phyloP scores from a whole-genome alignment of 2,888 invertebrate species.

The Ectemnius lituratus region DNA sequence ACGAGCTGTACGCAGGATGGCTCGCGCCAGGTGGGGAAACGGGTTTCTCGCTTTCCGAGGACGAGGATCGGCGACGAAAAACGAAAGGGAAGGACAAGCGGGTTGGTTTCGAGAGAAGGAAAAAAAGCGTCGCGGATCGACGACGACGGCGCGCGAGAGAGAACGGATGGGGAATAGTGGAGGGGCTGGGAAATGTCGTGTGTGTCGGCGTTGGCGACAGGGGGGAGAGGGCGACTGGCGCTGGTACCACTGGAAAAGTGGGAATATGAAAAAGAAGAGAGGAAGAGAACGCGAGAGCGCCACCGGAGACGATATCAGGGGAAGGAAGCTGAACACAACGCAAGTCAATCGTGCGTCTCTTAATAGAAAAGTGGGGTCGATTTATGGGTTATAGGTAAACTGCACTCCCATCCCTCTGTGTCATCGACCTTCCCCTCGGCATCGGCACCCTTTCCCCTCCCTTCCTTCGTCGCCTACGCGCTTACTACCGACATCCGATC shows the following conservation, averaged over 20 bases:
- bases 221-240: constrained; percentile 13
- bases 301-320: constrained; percentile 50
- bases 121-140: constrained; percentile 2
- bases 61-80: constrained; percentile 18
- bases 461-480: constrained; percentile 40
- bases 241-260: constrained; percentile 7
- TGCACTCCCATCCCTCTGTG: constrained; percentile 64
- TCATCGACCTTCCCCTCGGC: constrained; percentile 57
- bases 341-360: constrained; percentile 77
- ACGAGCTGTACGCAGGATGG: constrained; percentile 60
- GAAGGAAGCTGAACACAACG: constrained; percentile 73
- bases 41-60: constrained; percentile 5
- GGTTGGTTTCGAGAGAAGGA: constrained; percentile 29
- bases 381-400: constrained; percentile 77
- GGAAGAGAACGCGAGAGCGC: constrained; percentile 28
- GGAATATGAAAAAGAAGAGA: constrained; percentile 29
- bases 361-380: constrained; percentile 77
- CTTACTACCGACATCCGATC: constrained; percentile 60
- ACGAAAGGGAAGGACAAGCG: constrained; percentile 1
- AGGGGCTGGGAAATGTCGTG: constrained; percentile 21
- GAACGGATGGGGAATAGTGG: background rate
- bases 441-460: constrained; percentile 49
- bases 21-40: constrained; percentile 37
- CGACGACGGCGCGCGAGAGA: too few species aligned
- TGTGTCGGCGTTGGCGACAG: constrained; percentile 22